Base-by-base conservation (phyloP, 2,888 invertebrate species). In the Rhagonycha lutea region DNA sequence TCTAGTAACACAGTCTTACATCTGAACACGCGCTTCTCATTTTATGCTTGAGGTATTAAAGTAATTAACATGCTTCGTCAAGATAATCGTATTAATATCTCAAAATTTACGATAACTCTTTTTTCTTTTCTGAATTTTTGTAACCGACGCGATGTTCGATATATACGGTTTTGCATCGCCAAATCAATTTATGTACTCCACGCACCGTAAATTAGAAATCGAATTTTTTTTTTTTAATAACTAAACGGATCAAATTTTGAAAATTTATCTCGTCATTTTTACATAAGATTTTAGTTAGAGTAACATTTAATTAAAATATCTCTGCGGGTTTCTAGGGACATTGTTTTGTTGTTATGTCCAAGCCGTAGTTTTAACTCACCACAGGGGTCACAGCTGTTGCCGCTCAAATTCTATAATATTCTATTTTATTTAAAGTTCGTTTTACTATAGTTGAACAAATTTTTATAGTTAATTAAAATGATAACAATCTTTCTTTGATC, bases 341-440 rank as follows among this genome's bases (percentile, higher is more conserved):
- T 80, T 83, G 83, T 83, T 84, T 85, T 85, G 84, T 85, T 83
- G 83, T 82, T 83, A 81, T 84, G 83, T 82, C 82, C 80, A 79
- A 81, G 81, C 83, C 81, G 81, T 81, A 83, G 83, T 81, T 82
- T 80, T 81, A 80, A 81, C 83, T 84, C 85, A 77, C 85, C 76
- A 80, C 83, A 81, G 86, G 86, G 83, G 82, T 83, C 85, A 80
- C 86, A 86, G 85, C 85, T 85, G 85, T 85, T 83, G 81, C 81
- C 82, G 83, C 79, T 82, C 82, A 82, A 73, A 82, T 83, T 83
- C 83, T 84, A 83, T 84, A 82, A 82, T 82, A 83, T 81, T 83
- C 82, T 80, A 83, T 82, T 83, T 82, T 82, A 83, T 79, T 80
- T 80, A 79, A 23, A 68, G 23, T 69, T 69, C 69, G 62, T 73